Base-by-base conservation (phyloP, 2,888 invertebrate species). In the Periphyllus acericola region DNA sequence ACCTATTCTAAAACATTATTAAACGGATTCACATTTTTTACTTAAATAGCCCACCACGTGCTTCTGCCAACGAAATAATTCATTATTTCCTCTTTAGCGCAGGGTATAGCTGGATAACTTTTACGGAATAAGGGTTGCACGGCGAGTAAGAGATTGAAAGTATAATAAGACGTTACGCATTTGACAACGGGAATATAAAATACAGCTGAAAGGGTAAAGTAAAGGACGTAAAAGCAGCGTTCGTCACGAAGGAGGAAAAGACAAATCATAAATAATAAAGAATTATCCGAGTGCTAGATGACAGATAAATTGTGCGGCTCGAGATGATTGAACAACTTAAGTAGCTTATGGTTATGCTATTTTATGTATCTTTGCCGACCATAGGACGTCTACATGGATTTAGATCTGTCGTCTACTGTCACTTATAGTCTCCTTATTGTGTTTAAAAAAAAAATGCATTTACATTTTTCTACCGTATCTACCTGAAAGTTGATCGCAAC, bases 211-310 rank as follows among this genome's bases (percentile, higher is more conserved):
- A 66, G 87, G 29, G 40, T 66, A 80, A 60, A 87, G 52, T 60
- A 60, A 80, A 52, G 11, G 52, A 72, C 55, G 21, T 46, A 60
- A 36, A 79, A 74, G 11, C 81, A 74, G 11, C 81, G 29, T 87
- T 75, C 52, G 74, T 81, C 80, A 46, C 46, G 81, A 32, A 74
- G 9, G 14, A 81, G 29, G 46, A 66, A 87, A 81, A 87, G 81
- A 87, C 87, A 87, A 81, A 87, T 87, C 87, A 87, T 87, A 87
- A 87, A 87, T 87, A 87, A 87, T 81, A 87, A 34, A 80, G 87
- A 87, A 87, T 87, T 81, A 87, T 74, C 75, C 74, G 81, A 87
- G 80, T 74, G 81, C 74, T 87, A 75, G 74, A 81, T 81, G 81
- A 81, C 87, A 87, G 81, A 87, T 81, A 87, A 74, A 81, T 80